Percentiles rank a stretch among this genome's conserved stretches.
phyloP scores from a whole-genome alignment of 2,113 vertebrate species.

The Prunella himalayana region DNA sequence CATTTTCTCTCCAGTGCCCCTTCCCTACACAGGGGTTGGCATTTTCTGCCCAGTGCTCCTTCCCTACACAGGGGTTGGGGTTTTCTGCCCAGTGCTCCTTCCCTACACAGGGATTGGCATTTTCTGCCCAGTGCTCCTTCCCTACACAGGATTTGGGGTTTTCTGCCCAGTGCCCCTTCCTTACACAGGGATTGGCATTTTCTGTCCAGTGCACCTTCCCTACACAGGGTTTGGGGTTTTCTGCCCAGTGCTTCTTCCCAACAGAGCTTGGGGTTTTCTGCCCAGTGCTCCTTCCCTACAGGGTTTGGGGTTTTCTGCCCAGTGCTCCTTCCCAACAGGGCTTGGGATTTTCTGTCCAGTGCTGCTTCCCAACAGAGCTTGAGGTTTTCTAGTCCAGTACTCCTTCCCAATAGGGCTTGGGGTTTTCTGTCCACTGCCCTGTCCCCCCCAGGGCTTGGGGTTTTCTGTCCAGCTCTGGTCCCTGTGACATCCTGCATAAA shows the following conservation, averaged over 20 bases:
- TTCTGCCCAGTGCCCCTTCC: background rate
- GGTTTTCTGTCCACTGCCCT: background rate
- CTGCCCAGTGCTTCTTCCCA: background rate
- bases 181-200: background rate
- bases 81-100: background rate
- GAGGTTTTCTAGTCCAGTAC: background rate
- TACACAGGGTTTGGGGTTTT: too few species aligned
- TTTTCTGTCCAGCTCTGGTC: background rate
- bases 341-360: background rate
- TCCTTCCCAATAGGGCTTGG: too few species aligned
- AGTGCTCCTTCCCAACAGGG: too few species aligned
- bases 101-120: too few species aligned
- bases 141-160: too few species aligned
- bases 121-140: background rate
- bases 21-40: accelerated
- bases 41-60: background rate
- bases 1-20: background rate
- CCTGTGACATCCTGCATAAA: background rate
- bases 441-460: accelerated
- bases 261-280: accelerated
- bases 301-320: background rate
- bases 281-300: too few species aligned
- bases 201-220: background rate
- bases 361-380: too few species aligned
- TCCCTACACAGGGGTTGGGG: accelerated